phyloP scores from a whole-genome alignment of 2,113 vertebrate species.

The human region GRCh38 chr14:55899001-55899500 shows the following conservation, averaged over 20 bases:
- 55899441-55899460: neutral
- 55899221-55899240: neutral
- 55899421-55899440: neutral
- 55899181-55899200: neutral
- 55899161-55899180: neutral
- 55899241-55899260: neutral
- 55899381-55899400: neutral
- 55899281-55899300: neutral
- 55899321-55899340: neutral
- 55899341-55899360: neutral
- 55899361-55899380: neutral
- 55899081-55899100: neutral
- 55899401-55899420: neutral
- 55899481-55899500: neutral
- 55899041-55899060: neutral
- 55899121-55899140: neutral
- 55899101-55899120: neutral
- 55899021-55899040: neutral
- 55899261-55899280: neutral
- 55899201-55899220: neutral
- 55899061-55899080: neutral
- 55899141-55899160: neutral
- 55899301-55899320: neutral
- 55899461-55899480: neutral
- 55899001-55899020: neutral